Evolutionary conservation across 2,113 vertebrate genomes (phyloP).

Genomic region (Lycaon pictus): DNA sequence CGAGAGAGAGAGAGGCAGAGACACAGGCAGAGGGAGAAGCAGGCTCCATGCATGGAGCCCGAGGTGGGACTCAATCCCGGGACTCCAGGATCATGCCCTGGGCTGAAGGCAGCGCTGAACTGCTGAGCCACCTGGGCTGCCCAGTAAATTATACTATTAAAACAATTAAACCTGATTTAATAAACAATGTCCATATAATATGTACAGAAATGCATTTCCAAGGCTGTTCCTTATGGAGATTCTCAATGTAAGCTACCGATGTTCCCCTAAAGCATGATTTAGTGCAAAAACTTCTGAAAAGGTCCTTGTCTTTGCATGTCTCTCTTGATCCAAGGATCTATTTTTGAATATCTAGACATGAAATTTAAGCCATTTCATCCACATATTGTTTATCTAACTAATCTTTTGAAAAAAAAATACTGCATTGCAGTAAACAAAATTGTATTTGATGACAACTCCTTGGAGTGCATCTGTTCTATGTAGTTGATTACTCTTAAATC

Average conservation of each 20-base stretch:
- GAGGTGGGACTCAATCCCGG: too few relatives aligned
- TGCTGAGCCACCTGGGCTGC: too few relatives aligned
- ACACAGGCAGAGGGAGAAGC: too few relatives aligned
- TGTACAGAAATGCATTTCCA: conserved; percentile 16
- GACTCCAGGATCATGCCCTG: too few relatives aligned
- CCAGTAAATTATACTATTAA: conserved; percentile 15
- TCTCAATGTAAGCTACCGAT: not conserved
- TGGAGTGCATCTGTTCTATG: not conserved
- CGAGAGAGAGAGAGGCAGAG: too few relatives aligned
- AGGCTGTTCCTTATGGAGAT: not conserved
- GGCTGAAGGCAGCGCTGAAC: too few relatives aligned
- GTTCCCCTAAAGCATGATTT: not conserved
- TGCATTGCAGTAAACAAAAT: not conserved
- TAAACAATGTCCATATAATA: not conserved
- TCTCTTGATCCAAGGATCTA: not conserved
- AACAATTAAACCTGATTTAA: conserved; percentile 5
- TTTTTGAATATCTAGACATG: conserved; percentile 15
- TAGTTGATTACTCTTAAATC: not conserved
- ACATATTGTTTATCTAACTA: conserved; percentile 25
- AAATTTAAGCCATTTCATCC: conserved; percentile 16
- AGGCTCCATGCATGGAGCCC: too few relatives aligned
- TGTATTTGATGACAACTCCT: not conserved
- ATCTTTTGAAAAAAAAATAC: conserved; percentile 54
- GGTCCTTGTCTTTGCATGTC: not conserved
- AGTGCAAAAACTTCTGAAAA: conserved; percentile 23